Percentiles rank a stretch among this genome's conserved stretches.
phyloP scores from a whole-genome alignment of 2,113 vertebrate species.

The Rana temporaria region DNA sequence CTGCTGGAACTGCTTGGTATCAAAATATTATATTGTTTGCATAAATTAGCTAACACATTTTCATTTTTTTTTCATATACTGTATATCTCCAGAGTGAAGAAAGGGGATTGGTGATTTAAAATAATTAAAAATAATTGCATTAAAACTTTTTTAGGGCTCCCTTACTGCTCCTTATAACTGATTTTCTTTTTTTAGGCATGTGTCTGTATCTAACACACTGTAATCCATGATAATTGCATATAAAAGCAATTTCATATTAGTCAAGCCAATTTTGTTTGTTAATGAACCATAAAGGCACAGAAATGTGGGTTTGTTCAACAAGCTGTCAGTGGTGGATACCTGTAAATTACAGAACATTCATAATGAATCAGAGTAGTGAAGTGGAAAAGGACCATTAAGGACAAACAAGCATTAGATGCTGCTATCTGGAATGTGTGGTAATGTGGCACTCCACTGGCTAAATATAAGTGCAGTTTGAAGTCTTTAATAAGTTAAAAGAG shows the following conservation, averaged over 20 bases:
- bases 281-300: conserved; percentile 42
- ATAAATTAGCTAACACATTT: too few species aligned
- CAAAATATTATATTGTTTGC: too few species aligned
- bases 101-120: too few species aligned
- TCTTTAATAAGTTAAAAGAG: too few species aligned
- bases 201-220: not conserved
- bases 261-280: conserved; percentile 33
- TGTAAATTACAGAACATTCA: conserved; percentile 30
- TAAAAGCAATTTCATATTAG: conserved; percentile 40
- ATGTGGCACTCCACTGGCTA: not conserved
- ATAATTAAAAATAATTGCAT: too few species aligned
- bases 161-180: not conserved
- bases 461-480: not conserved
- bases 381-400: conserved; percentile 24
- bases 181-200: too few species aligned
- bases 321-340: conserved; percentile 36
- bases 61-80: too few species aligned
- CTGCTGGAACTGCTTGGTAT: too few species aligned
- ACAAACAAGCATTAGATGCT: conserved; percentile 6
- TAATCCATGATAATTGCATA: conserved; percentile 28
- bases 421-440: not conserved
- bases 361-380: conserved; percentile 17
- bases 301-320: conserved; percentile 45
- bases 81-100: too few species aligned
- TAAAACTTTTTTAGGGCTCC: not conserved